A percentile compares a stretch with the other conserved stretches of the same genome.
Evolutionary conservation across 2,888 invertebrate species (phyloP).

Genomic region (Agonopterix arenella): DNA sequence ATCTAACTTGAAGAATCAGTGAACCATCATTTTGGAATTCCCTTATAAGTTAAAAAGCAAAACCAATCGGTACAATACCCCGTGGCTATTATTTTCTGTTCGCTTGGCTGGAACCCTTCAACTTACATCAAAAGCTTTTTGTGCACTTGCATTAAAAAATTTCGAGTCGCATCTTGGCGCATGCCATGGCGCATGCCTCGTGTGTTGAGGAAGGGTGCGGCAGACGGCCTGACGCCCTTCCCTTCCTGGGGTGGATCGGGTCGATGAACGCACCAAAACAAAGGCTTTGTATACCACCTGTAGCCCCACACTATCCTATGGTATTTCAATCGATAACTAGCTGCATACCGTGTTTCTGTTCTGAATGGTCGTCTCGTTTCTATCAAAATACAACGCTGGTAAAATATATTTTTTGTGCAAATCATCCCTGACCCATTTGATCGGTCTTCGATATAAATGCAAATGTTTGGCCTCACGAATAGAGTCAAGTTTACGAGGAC

Average conservation of each 20-base stretch:
- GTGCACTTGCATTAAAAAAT: neutral
- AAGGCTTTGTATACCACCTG: constrained; percentile 48
- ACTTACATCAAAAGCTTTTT: neutral
- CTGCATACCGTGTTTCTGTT: neutral
- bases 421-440: too few species aligned
- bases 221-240: constrained; percentile 48
- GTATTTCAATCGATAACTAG: constrained; percentile 12
- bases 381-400: too few species aligned
- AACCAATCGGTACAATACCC: too few species aligned
- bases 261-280: constrained; percentile 65
- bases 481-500: too few species aligned
- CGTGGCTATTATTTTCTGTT: neutral
- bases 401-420: too few species aligned
- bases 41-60: too few species aligned
- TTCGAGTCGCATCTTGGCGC: constrained; percentile 7
- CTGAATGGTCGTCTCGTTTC: too few species aligned
- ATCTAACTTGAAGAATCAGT: too few species aligned
- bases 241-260: constrained; percentile 28
- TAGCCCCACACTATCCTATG: constrained; percentile 20
- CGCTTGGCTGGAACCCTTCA: constrained; percentile 2
- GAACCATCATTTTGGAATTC: too few species aligned
- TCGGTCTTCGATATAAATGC: too few species aligned
- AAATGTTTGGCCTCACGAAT: too few species aligned
- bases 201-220: constrained; percentile 37
- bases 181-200: constrained; percentile 17